Evolutionary conservation across 2,797 vertebrate species (phyloP).

Genomic region (Rhabdomys pumilio): DNA sequence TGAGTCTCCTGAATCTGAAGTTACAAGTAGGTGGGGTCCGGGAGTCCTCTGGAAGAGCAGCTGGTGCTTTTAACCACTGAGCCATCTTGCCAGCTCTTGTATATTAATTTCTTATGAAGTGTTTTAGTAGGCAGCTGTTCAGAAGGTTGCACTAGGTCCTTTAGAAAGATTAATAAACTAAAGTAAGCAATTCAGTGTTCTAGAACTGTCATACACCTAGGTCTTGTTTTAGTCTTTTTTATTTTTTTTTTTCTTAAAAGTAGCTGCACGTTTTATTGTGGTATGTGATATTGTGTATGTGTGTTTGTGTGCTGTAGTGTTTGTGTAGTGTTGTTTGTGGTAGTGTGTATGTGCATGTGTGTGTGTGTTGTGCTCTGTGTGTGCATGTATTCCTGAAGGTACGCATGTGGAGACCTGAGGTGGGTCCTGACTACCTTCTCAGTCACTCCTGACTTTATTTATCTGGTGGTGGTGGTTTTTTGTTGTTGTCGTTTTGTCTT

Average conservation of each 20-base stretch:
- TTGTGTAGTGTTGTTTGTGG: neutral
- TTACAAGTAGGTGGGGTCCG: neutral
- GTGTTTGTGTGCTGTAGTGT: neutral
- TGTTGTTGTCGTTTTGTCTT: too few species aligned
- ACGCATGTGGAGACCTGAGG: neutral
- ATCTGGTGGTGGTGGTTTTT: neutral
- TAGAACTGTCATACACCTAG: neutral
- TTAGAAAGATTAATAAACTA: slow-evolving; percentile 32
- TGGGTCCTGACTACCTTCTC: neutral
- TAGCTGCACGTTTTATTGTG: too few species aligned
- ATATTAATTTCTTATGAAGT: neutral
- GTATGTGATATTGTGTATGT: neutral
- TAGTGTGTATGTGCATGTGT: neutral
- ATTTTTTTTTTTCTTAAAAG: neutral
- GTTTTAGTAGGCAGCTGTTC: slow-evolving; percentile 1
- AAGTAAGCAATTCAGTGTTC: slow-evolving; percentile 41
- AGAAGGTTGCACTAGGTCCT: slow-evolving; percentile 24
- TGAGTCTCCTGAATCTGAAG: neutral
- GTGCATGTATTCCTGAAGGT: neutral
- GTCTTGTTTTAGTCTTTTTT: neutral
- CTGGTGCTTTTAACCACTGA: neutral
- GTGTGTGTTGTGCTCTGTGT: neutral
- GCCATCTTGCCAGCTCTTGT: neutral
- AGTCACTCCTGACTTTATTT: neutral
- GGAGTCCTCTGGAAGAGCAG: neutral